Evolutionary conservation across 2,113 vertebrate genomes (phyloP).

Genomic region (Tursiops truncatus): DNA sequence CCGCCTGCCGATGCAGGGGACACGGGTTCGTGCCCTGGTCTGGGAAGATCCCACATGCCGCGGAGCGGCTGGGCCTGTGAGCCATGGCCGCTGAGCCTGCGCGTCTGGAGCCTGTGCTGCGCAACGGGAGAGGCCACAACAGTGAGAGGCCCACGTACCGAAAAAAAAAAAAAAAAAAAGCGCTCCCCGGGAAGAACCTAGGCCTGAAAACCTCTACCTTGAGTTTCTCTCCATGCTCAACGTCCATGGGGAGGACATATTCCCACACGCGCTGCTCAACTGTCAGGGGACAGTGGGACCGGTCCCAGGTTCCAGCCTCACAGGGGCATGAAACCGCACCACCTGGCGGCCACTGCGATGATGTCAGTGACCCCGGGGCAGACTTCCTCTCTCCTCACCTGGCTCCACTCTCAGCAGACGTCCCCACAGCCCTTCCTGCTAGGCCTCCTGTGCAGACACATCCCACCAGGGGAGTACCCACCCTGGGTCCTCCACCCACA

Average conservation of each 20-base stretch:
- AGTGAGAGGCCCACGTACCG: too few species aligned
- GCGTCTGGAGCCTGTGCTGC: too few species aligned
- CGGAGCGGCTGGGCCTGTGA: rapidly evolving
- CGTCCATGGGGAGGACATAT: neutral
- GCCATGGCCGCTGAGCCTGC: too few species aligned
- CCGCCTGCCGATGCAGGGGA: too few species aligned
- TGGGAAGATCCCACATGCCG: rapidly evolving
- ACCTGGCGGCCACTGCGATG: neutral
- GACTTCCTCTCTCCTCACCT: neutral
- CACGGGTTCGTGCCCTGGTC: too few species aligned
- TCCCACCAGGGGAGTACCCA: neutral
- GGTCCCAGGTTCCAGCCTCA: neutral
- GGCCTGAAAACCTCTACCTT: neutral
- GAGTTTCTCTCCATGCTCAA: neutral
- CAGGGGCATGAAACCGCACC: neutral
- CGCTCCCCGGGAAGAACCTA: neutral
- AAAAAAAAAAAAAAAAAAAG: neutral
- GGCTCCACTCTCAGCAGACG: neutral
- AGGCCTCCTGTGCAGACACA: neutral
- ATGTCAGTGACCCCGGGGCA: neutral
- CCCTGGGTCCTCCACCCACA: rapidly evolving
- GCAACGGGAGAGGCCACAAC: too few species aligned
- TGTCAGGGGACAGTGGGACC: neutral
- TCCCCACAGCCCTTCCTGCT: neutral
- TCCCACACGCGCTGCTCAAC: neutral